Conservation (phyloP, 2,113 vertebrate genomes). For the Charina bottae region DNA sequence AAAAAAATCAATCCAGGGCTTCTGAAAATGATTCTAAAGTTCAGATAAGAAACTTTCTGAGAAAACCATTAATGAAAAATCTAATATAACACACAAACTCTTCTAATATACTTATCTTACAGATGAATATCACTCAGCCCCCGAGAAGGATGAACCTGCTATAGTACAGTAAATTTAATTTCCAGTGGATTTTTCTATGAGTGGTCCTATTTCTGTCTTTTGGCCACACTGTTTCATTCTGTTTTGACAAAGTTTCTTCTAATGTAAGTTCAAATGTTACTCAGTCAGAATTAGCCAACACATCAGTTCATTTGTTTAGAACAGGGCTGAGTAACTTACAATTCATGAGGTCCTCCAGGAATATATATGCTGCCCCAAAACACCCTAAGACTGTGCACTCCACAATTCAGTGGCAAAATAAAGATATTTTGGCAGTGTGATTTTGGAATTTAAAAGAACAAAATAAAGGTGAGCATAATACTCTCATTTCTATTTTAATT, state of each 20-base stretch:
- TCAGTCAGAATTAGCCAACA: too few species aligned
- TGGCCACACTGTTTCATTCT: not conserved
- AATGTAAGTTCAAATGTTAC: not conserved
- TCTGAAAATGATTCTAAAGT: not conserved
- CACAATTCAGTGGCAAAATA: not conserved
- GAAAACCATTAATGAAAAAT: not conserved
- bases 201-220: not conserved
- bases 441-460: not conserved
- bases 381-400: not conserved
- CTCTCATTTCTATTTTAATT: not conserved
- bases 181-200: not conserved
- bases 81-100: not conserved
- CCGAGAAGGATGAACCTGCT: not conserved
- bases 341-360: not conserved
- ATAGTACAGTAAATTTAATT: not conserved
- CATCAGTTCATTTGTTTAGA: not conserved
- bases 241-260: not conserved
- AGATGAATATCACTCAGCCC: not conserved
- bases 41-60: not conserved
- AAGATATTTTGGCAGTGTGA: not conserved
- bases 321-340: not conserved
- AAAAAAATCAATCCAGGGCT: not conserved
- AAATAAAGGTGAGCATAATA: not conserved
- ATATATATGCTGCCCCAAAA: not conserved
- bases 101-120: not conserved